Evolutionary conservation across 92 coral and sea anemone species (phyloP), one percentile per base, ranked within the genome.

Genomic region (Pocillopora meandrina): DNA sequence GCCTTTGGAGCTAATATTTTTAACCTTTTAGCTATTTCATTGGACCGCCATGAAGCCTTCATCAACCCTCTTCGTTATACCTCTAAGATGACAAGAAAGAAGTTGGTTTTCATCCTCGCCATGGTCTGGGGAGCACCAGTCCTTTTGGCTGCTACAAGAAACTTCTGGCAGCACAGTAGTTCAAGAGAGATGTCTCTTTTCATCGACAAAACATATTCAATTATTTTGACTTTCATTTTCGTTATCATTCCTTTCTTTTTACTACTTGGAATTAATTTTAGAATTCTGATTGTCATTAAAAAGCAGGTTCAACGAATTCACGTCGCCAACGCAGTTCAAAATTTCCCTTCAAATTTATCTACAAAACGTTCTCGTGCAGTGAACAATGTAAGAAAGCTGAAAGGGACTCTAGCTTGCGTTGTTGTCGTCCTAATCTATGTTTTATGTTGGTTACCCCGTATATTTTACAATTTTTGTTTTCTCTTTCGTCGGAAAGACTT

Each of bases 331-430:
- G 76, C 69, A 52, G 21, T 14, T 19, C 58, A 59, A 12, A 21
- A 23, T 10, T 65, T 16, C 16, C 14, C 20, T 72, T 16, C 19
- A 16, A 72, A 26, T 74, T 55, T 17, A 33, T 17, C 15, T 1
- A 9, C 35, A 55, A 74, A 52, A 74, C 62, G 64, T 15, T 7
- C 52, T 4, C 65, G 35, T 60, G 56, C 56, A 9, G 14, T 70
- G 15, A 68, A 85, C 15, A 73, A 55, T 13, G 47, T 77, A 9
- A 49, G 81, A 2, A 71, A 84, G 52, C 77, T 72, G 1, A 89
- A 90, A 84, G 95, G 95, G 1, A 87, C 93, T 5, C 78, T 92
- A 74, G 81, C 95, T 10, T 90, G 95, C 49, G 87, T 92, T 0
- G 71, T 82, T 0, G 93, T 92, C 12, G 92, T 87, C 1, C 57